Percentiles rank a stretch among this genome's conserved stretches.
Conservation (phyloP, 1,140 invertebrate species). For the Brachionus rotundiformis region DNA sequence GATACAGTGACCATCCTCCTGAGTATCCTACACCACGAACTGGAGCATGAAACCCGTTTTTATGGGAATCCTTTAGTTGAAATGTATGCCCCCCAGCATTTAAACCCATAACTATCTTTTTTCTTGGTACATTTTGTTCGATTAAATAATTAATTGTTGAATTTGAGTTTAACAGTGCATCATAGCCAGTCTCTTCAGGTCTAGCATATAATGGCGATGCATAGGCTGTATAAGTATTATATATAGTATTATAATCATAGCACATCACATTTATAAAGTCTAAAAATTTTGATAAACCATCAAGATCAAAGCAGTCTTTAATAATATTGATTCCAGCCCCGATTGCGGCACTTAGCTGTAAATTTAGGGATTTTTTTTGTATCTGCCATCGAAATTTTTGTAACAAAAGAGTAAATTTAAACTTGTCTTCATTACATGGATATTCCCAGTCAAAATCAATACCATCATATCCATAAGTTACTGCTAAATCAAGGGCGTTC, state of each 20-base stretch:
- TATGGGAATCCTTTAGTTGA: not conserved
- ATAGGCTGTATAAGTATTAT: conserved; percentile 23
- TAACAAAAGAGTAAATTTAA: not conserved
- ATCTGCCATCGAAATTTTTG: not conserved
- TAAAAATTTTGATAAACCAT: not conserved
- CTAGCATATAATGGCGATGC: not conserved
- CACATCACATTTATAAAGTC: conserved; percentile 17
- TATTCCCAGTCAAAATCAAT: conserved; percentile 49
- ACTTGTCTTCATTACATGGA: conserved; percentile 16
- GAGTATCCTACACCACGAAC: not conserved
- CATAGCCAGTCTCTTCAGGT: not conserved
- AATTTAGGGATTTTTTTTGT: not conserved
- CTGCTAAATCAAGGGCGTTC: not conserved
- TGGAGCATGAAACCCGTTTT: not conserved
- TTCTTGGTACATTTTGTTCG: conserved; percentile 7
- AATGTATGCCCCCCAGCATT: conserved; percentile 27
- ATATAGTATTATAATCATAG: conserved; percentile 44
- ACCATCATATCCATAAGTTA: not conserved
- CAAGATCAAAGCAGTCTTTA: conserved; percentile 2
- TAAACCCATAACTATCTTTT: conserved; percentile 4
- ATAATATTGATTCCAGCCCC: not conserved
- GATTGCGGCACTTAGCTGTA: conserved; percentile 4
- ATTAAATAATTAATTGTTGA: not conserved
- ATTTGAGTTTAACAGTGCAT: not conserved
- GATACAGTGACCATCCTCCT: not conserved